Evolutionary conservation across 2,888 invertebrate genomes (phyloP), one percentile per base, ranked within the genome.

Genomic region (Eupithecia exiguata): DNA sequence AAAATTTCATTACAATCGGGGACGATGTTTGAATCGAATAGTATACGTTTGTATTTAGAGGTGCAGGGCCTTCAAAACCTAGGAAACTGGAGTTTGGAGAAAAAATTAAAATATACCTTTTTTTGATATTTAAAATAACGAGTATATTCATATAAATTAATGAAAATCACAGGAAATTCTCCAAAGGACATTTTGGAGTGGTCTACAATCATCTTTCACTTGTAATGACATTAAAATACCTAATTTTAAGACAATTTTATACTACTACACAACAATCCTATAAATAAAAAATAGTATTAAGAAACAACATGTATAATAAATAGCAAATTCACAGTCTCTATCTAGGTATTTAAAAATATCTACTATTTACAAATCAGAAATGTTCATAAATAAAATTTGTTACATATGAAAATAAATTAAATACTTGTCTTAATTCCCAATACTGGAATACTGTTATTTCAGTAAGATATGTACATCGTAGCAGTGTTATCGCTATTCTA

Each of bases 151-250:
- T 69, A 72, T 66, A 40, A 40, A 49, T 63, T 66, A 58, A 16
- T 40, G 46, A 72, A 72, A 68, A 74, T 74, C 74, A 70, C 74
- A 70, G 70, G 36, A 0, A 12, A 70, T 62, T 53, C 62, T 10
- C 61, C 66, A 70, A 62, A 68, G 16, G 67, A 5, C 30, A 49
- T 38, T 70, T 62, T 21, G 74, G 74, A 74, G 70, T 74, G 62
- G 49, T 70, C 73, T 74, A 63, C 67, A 25, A 5, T 18, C 67
- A 35, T 38, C 21, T 10, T 21, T 25, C 21, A 58, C n/a, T 53
- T 21, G 53, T 53, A 53, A 25, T 25, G 14, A 58, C 58, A 25
- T 58, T 25, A 58, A 58, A 58, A 25, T 58, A 58, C 58, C 58
- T 58, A 25, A 58, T 58, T 14, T 58, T 25, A 25, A 21, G 53